phyloP scores from a whole-genome alignment of 1,140 invertebrate genomes.

The Trichoplusia ni region DNA sequence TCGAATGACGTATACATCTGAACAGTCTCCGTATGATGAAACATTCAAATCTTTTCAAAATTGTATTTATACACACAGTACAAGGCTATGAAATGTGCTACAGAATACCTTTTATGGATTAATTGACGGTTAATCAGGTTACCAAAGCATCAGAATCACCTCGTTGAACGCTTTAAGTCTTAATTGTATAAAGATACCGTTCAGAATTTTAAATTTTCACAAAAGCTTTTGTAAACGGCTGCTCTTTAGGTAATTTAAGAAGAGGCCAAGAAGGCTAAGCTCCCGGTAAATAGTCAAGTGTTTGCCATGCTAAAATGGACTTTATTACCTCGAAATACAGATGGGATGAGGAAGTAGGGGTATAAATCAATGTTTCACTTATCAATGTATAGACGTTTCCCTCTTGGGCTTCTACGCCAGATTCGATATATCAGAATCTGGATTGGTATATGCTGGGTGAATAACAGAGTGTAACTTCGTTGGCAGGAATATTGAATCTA shows the following conservation, averaged over 20 bases:
- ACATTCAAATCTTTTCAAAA: no score
- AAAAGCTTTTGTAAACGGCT: conserved; percentile 35
- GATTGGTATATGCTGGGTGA: conserved; percentile 7
- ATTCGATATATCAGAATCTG: conserved; percentile 13
- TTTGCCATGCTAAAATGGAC: conserved; percentile 2
- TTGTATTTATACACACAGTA: no score
- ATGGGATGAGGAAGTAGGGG: neutral
- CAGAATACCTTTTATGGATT: neutral
- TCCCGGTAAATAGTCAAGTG: neutral
- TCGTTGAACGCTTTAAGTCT: conserved; percentile 3
- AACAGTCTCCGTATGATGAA: no score
- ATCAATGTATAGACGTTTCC: neutral
- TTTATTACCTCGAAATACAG: neutral
- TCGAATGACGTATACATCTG: conserved; percentile 16
- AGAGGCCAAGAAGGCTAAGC: conserved; percentile 23
- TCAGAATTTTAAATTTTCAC: conserved; percentile 34
- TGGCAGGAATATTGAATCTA: neutral
- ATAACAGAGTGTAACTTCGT: neutral
- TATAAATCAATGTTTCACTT: conserved; percentile 23
- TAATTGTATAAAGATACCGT: conserved; percentile 20
- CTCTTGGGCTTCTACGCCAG: conserved; percentile 6
- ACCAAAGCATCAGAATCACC: neutral
- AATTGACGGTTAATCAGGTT: neutral
- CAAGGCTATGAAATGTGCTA: no score
- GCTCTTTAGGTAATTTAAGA: conserved; percentile 37